Evolutionary conservation across 1,140 invertebrate genomes (phyloP), one percentile per base, ranked within the genome.

Genomic region (Eumeta japonica): DNA sequence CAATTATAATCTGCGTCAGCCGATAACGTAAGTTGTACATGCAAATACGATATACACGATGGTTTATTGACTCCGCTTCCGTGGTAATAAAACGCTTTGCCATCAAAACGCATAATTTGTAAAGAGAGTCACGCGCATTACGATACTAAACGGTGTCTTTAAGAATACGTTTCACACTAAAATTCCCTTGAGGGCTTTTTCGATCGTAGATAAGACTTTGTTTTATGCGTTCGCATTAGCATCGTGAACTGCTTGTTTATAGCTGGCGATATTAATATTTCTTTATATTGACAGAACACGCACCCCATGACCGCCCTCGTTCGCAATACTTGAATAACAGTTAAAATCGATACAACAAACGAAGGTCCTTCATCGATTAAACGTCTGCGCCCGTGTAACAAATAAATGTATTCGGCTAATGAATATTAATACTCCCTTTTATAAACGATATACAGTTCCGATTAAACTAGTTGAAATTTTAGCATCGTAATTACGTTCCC

Each of bases 71-170:
- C 62, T 55, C 68, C 64, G 67, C 65, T 72, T 72, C 67, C 67
- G 60, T 44, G 42, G 61, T 51, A 70, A 70, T 73, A 73, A 73
- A 73, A 71, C 61, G 58, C 59, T 59, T 59, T 67, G 65, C 62
- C 63, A 61, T 58, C 58, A 53, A 71, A 73, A 73, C 62, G 66
- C 61, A 70, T 71, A 67, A 73, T 73, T 68, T 62, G 68, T 73
- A 70, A n/a, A 49, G 46, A 51, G 52, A 66, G 68, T 68, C 68
- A 70, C 65, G 65, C 63, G 62, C 52, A 55, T 58, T 61, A 62
- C 52, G 56, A 56, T 64, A 62, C 65, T 73, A 73, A 73, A 73
- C 55, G 65, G 63, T 73, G 64, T 68, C 61, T 58, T 54, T 54
- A 50, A 55, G 55, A 67, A 72, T 65, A 72, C 67, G 67, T 70